Conservation (phyloP, 2,888 invertebrate genomes). For the Yponomeuta malinellus region DNA sequence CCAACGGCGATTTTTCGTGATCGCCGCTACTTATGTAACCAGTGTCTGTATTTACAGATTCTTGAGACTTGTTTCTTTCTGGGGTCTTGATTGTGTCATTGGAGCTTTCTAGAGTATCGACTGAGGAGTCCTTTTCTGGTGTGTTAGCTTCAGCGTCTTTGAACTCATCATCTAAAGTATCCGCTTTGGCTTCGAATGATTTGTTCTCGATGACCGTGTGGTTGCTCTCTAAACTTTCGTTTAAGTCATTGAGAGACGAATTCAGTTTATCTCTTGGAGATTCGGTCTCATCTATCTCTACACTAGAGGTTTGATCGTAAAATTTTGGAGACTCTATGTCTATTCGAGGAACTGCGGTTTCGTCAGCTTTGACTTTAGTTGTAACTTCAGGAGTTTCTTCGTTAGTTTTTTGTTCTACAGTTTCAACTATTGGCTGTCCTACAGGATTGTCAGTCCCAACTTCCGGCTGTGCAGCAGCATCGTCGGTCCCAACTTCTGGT, state of each 20-base stretch:
- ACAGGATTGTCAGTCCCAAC: neutral
- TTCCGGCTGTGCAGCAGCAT: neutral
- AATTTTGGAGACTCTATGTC: neutral
- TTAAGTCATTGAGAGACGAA: constrained; percentile 47
- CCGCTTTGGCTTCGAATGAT: constrained; percentile 37
- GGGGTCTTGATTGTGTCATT: constrained; percentile 36
- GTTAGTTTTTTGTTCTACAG: neutral
- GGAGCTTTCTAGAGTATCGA: constrained; percentile 35
- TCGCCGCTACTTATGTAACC: constrained; percentile 37
- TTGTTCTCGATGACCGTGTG: constrained; percentile 61
- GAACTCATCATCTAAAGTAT: constrained; percentile 28
- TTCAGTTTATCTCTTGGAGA: constrained; percentile 26
- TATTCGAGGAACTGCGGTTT: neutral
- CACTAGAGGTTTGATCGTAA: neutral
- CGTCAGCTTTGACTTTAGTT: too few relatives aligned
- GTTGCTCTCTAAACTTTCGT: constrained; percentile 55
- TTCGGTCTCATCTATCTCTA: neutral
- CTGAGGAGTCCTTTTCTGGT: constrained; percentile 32
- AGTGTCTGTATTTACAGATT: constrained; percentile 44
- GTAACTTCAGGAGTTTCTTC: neutral
- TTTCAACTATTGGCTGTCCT: neutral
- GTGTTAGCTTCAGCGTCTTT: constrained; percentile 24
- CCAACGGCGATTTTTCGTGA: constrained; percentile 21
- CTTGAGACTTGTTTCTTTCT: constrained; percentile 43
- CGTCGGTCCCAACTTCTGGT: neutral